Evolutionary conservation across 2,888 invertebrate species (phyloP), one percentile per base, ranked within the genome.

Genomic region (Catocala nupta): DNA sequence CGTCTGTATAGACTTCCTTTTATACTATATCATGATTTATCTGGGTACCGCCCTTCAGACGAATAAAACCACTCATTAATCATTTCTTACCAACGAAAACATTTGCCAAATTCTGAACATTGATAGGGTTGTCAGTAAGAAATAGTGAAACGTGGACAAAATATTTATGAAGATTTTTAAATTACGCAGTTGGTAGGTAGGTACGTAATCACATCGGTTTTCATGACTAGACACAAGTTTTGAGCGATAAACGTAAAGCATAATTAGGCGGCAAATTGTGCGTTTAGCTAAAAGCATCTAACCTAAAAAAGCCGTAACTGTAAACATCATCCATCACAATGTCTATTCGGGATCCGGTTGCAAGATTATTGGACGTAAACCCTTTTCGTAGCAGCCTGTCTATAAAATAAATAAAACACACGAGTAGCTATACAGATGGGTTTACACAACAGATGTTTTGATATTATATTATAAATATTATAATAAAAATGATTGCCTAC

Each of bases 271-370:
- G 55, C 1, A 69, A 68, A 73, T 77, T 65, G 68, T 66, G 67
- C 65, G 61, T 69, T 66, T 53, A 66, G 53, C 64, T 11, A 65
- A 12, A 65, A 65, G 59, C 61, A 51, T 55, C 48, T 39, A 52
- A 56, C 49, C 43, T 50, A 25, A 54, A 52, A 66, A 59, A 42
- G 42, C 16, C 48, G 57, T 54, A 39, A 36, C 39, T 45, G 65
- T 68, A 64, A 68, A 68, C 63, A 65, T 65, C 71, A 75, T 75
- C 70, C 59, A 77, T 77, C 73, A 77, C 57, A 50, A 51, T 60
- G 66, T 65, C 59, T 53, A 25, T 11, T 51, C n/a, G 33, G 16
- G 62, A 63, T 59, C 52, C 47, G 44, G 39, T 42, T 11, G n/a
- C 5, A 36, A 57, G 45, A 59, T 53, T 51, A 25, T 45, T 33